Evolutionary conservation across 92 coral and sea anemone species (phyloP).

Genomic region (Parazoanthus atlanticus): DNA sequence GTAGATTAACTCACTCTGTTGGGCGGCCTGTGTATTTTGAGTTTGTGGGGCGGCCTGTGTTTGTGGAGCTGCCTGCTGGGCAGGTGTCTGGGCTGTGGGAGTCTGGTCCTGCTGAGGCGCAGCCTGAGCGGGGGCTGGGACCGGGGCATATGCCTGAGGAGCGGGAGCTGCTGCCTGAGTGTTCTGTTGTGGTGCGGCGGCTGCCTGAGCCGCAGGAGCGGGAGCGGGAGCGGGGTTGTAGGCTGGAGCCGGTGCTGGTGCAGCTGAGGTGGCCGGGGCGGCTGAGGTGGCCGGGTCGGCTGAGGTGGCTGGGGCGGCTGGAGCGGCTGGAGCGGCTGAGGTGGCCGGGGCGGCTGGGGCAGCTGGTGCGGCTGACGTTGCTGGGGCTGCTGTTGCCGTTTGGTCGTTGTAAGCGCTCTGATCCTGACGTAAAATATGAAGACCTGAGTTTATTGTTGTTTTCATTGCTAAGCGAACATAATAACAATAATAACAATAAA

Average conservation of each 20-base stretch:
- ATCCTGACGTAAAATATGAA: background rate
- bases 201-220: background rate
- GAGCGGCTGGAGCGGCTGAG: no score
- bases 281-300: background rate
- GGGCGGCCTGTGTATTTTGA: constrained; percentile 3
- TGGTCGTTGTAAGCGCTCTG: background rate
- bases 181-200: background rate
- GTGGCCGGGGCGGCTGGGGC: constrained; percentile 3
- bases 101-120: constrained; percentile 14
- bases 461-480: background rate
- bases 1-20: background rate
- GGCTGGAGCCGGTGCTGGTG: constrained; percentile 6
- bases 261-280: background rate
- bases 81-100: constrained; percentile 12
- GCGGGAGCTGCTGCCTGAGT: constrained; percentile 16
- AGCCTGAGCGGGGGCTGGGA: constrained; percentile 23
- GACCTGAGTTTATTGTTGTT: background rate
- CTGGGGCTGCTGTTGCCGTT: background rate
- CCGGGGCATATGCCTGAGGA: constrained; percentile 12
- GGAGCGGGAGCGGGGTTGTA: background rate
- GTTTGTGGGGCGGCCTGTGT: constrained; percentile 19
- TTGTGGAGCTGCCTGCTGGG: background rate
- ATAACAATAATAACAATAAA: background rate
- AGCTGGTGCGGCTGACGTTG: background rate
- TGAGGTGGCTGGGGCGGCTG: background rate